Evolutionary conservation across 2,797 vertebrate species (phyloP).

Genomic region (Eospalax fontanierii): DNA sequence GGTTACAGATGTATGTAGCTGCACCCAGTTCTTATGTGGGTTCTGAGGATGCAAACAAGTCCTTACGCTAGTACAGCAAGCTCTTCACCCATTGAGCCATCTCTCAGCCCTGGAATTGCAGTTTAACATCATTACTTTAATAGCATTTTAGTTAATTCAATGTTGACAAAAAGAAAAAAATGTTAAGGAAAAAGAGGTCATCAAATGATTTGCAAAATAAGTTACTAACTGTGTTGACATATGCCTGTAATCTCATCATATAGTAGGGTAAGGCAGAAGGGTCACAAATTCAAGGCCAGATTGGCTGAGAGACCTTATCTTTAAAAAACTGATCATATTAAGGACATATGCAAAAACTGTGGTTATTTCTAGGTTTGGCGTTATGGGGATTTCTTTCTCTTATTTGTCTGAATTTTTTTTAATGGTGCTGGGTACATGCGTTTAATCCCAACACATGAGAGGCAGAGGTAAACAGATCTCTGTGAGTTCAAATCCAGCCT

Average conservation of each 20-base stretch:
- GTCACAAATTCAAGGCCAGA: background rate
- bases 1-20: too few species aligned
- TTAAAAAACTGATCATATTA: background rate
- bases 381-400: too few species aligned
- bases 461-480: too few species aligned
- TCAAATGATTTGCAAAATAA: constrained; percentile 26
- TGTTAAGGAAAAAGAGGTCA: background rate
- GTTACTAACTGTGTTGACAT: too few species aligned
- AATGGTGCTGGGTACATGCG: too few species aligned
- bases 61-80: background rate
- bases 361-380: too few species aligned
- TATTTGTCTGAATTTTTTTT: too few species aligned
- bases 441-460: too few species aligned
- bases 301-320: background rate
- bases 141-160: background rate
- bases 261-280: background rate
- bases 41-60: background rate
- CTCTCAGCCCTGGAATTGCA: background rate
- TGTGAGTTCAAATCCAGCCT: too few species aligned
- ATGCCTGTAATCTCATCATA: background rate
- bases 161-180: background rate
- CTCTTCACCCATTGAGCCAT: background rate
- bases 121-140: background rate
- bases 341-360: too few species aligned
- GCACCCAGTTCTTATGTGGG: background rate